These are phyloP conservation scores for Dermochelys coriacea DNA, from an alignment of 2,797 vertebrate genomes.

Conservation along the genomic window DNA sequence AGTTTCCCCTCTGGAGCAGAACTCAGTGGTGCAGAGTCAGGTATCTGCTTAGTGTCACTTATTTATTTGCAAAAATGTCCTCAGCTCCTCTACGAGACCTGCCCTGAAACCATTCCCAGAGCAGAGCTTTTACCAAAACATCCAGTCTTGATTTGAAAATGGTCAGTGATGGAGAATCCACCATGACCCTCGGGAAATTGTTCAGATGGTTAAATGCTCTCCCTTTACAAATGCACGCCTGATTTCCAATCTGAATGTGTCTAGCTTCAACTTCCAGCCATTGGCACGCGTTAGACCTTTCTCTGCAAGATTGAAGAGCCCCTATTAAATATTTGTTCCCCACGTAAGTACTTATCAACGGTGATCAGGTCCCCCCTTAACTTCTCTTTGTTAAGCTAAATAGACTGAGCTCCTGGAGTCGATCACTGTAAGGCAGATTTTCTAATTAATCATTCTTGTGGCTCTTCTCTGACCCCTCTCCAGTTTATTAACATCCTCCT, in stretches of 20 bases:
- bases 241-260: background rate
- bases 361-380: no score
- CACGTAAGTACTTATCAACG: background rate
- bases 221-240: background rate
- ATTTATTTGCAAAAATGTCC: background rate
- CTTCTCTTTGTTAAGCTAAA: no score
- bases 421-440: background rate
- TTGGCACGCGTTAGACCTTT: accelerated
- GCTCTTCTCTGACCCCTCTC: background rate
- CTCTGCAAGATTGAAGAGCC: background rate
- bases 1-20: background rate
- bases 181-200: background rate
- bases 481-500: background rate
- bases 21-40: background rate
- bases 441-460: background rate
- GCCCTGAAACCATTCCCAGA: no score
- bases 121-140: background rate
- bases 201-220: background rate
- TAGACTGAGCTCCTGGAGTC: background rate
- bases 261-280: background rate
- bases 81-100: background rate
- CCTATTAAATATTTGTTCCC: background rate
- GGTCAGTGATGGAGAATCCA: background rate
- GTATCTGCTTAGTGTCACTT: background rate
- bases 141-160: background rate